Evolutionary conservation across 2,888 invertebrate genomes (phyloP).

Genomic region (Platycheirus albimanus): DNA sequence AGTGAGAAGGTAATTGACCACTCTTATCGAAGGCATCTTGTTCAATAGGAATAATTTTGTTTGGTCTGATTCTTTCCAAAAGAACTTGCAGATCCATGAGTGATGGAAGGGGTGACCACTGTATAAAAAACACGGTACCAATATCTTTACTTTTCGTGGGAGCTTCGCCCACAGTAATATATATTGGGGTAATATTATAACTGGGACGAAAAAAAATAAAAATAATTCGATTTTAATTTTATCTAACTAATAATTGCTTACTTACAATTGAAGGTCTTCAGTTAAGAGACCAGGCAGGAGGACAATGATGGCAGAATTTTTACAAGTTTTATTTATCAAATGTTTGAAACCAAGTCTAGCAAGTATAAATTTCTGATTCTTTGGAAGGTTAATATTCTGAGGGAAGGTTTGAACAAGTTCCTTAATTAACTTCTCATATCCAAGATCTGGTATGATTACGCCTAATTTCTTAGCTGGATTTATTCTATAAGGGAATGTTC

Average conservation of each 20-base stretch:
- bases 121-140: conserved; percentile 41
- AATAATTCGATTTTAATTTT: no score
- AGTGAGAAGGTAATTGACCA: conserved; percentile 17
- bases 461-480: conserved; percentile 26
- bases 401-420: conserved; percentile 42
- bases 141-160: conserved; percentile 1
- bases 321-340: neutral
- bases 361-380: conserved; percentile 41
- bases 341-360: conserved; percentile 32
- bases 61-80: conserved; percentile 51
- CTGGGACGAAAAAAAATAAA: no score
- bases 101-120: conserved; percentile 64
- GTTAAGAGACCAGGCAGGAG: conserved; percentile 30
- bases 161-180: conserved; percentile 35
- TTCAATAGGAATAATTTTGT: conserved; percentile 41
- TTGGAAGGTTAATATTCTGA: conserved; percentile 30
- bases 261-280: conserved; percentile 45
- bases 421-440: conserved; percentile 50
- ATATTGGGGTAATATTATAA: conserved; percentile 31
- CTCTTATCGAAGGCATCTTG: conserved; percentile 4
- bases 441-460: conserved; percentile 49
- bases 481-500: conserved; percentile 1
- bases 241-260: neutral
- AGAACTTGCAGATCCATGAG: conserved; percentile 47
- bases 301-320: conserved; percentile 27